phyloP scores from a whole-genome alignment of 2,888 invertebrate species.

The Drosophila parthenogenetica region DNA sequence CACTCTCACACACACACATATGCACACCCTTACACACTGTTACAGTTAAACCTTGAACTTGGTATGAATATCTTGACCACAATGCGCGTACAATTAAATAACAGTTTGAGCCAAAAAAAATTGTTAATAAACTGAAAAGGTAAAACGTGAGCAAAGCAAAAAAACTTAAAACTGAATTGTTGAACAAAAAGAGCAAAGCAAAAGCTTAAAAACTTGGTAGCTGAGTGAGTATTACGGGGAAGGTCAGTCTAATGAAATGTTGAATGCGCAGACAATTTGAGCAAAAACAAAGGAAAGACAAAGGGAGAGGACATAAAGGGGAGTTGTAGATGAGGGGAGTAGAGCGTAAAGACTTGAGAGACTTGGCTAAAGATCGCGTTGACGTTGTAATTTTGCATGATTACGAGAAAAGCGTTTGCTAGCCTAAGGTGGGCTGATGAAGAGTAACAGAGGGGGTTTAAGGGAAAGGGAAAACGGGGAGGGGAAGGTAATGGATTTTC shows the following conservation, averaged over 20 bases:
- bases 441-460: background rate
- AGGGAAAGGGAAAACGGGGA: background rate
- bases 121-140: conserved; percentile 22
- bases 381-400: conserved; percentile 71
- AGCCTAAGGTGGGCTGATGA: conserved; percentile 6
- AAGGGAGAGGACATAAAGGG: background rate
- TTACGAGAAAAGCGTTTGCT: conserved; percentile 40
- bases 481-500: conserved; percentile 15
- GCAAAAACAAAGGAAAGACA: conserved; percentile 30
- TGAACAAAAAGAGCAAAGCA: conserved; percentile 18
- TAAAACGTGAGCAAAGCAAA: conserved; percentile 47
- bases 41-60: conserved; percentile 67
- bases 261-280: conserved; percentile 35
- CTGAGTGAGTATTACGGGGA: conserved; percentile 19
- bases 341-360: background rate
- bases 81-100: conserved; percentile 55
- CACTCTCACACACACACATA: background rate
- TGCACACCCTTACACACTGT: background rate
- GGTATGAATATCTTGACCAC: conserved; percentile 37
- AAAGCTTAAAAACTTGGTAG: conserved; percentile 12
- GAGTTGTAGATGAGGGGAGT: background rate
- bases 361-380: conserved; percentile 47
- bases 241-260: conserved; percentile 58
- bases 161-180: conserved; percentile 24
- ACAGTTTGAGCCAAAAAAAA: conserved; percentile 39